A percentile compares a stretch with the other conserved stretches of the same genome.
phyloP scores from a whole-genome alignment of 1,140 invertebrate species.

The Bombus confusus region DNA sequence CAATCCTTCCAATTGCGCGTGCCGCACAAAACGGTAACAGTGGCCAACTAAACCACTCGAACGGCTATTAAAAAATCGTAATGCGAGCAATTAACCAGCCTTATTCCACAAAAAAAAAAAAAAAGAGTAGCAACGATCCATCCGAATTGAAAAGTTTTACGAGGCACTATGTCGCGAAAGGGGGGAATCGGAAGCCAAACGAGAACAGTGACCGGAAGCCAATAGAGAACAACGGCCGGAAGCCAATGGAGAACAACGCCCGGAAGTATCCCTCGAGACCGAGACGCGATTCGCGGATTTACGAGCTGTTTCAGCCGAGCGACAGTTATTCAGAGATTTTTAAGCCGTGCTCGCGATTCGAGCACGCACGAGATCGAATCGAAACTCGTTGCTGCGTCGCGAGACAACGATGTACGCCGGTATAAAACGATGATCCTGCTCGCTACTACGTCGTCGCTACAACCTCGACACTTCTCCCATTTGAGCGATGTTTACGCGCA shows the following conservation, averaged over 20 bases:
- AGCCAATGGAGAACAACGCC: neutral
- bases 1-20: no score
- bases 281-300: conserved; percentile 11
- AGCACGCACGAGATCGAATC: conserved; percentile 41
- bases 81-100: neutral
- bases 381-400: conserved; percentile 11
- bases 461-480: neutral
- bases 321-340: conserved; percentile 10
- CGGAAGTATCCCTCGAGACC: conserved; percentile 23
- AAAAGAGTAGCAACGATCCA: no score
- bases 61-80: neutral
- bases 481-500: conserved; percentile 36
- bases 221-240: neutral
- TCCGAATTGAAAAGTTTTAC: neutral
- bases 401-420: neutral
- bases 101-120: no score
- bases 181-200: neutral
- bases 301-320: neutral
- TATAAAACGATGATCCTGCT: neutral
- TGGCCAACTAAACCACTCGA: no score
- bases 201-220: no score
- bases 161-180: neutral
- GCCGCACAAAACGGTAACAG: no score
- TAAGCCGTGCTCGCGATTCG: neutral
- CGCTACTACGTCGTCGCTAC: neutral